Conservation (phyloP, 2,888 invertebrate genomes). For the Perizoma flavofasciatum region DNA sequence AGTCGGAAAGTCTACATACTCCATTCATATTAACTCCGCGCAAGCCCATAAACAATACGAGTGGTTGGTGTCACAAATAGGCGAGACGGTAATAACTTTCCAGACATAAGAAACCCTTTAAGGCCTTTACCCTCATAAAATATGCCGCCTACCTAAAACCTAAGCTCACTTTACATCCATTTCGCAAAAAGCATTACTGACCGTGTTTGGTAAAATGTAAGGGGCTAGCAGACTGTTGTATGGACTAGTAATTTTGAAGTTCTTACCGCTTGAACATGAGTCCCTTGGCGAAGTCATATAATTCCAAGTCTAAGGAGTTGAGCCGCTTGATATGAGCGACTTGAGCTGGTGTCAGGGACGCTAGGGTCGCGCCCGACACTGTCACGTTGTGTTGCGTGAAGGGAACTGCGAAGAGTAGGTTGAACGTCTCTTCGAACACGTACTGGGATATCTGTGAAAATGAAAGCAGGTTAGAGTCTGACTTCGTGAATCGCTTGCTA, state of each 20-base stretch:
- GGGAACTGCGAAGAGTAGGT: conserved; percentile 93
- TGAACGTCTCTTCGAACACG: conserved; percentile 97
- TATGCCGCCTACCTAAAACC: conserved; percentile 22
- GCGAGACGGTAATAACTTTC: conserved; percentile 24
- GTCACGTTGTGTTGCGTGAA: conserved; percentile 97
- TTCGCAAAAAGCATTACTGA: conserved; percentile 12
- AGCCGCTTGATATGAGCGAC: conserved; percentile 89
- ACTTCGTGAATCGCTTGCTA: too few relatives aligned
- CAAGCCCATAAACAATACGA: conserved; percentile 23
- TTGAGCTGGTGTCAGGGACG: conserved; percentile 89
- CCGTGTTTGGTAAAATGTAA: conserved; percentile 8
- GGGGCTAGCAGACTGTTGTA: not conserved
- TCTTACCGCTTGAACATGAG: conserved; percentile 90
- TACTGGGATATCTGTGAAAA: conserved; percentile 90
- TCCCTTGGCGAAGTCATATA: conserved; percentile 96
- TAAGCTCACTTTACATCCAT: conserved; percentile 22
- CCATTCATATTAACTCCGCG: conserved; percentile 2
- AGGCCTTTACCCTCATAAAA: conserved; percentile 25
- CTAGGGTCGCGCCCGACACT: conserved; percentile 92
- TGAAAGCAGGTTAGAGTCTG: not conserved
- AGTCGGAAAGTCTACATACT: not conserved
- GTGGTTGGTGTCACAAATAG: conserved; percentile 27
- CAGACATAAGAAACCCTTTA: conserved; percentile 28
- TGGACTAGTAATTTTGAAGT: not conserved
- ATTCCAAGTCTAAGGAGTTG: conserved; percentile 95